Percentiles rank a stretch among this genome's conserved stretches.
phyloP scores from a whole-genome alignment of 2,888 invertebrate genomes.

The Arctia plantaginis region DNA sequence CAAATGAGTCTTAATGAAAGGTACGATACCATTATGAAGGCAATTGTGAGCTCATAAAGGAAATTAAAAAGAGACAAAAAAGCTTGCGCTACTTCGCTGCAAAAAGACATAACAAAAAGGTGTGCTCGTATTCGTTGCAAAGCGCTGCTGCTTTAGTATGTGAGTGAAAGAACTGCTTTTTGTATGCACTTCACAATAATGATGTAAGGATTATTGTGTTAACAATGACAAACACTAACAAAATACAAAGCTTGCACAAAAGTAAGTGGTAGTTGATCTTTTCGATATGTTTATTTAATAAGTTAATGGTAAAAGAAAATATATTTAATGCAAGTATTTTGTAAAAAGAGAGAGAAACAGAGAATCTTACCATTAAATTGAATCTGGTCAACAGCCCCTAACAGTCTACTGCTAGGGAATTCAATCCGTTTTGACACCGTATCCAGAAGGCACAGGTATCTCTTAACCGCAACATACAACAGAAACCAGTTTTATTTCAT shows the following conservation, averaged over 20 bases:
- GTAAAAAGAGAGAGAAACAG: no score
- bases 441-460: no score
- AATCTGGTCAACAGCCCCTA: no score
- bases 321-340: no score
- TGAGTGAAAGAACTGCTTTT: slow-evolving; percentile 54
- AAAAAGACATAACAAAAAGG: slow-evolving; percentile 62
- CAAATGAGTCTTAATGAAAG: slow-evolving; percentile 83
- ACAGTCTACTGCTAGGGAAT: no score
- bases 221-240: slow-evolving; percentile 21
- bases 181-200: slow-evolving; percentile 32
- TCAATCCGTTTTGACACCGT: no score
- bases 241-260: not conserved
- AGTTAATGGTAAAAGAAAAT: no score
- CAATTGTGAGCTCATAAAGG: slow-evolving; percentile 82
- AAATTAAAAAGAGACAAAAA: slow-evolving; percentile 82
- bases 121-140: slow-evolving; percentile 47
- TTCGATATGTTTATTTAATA: not conserved
- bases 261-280: not conserved
- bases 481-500: no score
- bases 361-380: no score
- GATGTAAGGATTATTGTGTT: slow-evolving; percentile 36
- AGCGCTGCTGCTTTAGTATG: slow-evolving; percentile 52
- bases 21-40: slow-evolving; percentile 82
- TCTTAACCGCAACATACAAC: no score
- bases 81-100: slow-evolving; percentile 54